Base-by-base conservation (phyloP, 1,140 invertebrate genomes). In the Drosophila ananassae region DNA sequence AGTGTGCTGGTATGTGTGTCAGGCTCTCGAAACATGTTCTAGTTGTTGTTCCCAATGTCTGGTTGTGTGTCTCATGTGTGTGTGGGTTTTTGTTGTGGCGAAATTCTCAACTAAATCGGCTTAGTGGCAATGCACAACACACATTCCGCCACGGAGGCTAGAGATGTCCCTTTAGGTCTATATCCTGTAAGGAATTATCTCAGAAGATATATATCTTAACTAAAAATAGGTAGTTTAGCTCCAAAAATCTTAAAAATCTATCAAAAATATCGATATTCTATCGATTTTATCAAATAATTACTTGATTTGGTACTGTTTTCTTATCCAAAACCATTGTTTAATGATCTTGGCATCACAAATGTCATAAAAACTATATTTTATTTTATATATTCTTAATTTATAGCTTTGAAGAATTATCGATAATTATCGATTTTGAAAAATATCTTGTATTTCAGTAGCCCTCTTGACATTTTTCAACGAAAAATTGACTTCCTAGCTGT, bases 61-160 rank as follows among this genome's bases (percentile, higher is more conserved):
- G 41, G 50, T 17, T 32, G 30, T 32, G 8, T 32, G 32, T 32
- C 17, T 17, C 17, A 2, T 32, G 32, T 32, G 30, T 59, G 12
- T 41, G 39, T 41, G 39, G 13, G 10, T 51, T 53, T 22, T 56
- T 71, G 61, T 74, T 74, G 59, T 64, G 60, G 52, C 53, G 32
- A 24, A 52, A 75, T 66, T 67, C 50, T 55, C 50, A 76, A 54
- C 62, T 67, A 68, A 76, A 76, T 76, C 73, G 51, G 73, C 72
- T 76, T 76, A 76, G 73, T 37, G 73, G 55, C 22, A 17, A 41
- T 17, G 58, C 59, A 53, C 72, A 64, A 37, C 30, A 10, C 13
- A 37, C 37, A 54, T 25, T 22, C 25, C 17, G 41, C 21, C 22
- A 47, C 44, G 17, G 7, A 17, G 24, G 17, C 24, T 10, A 47